Conservation (phyloP, 2,888 invertebrate species). For the Drosophila yooni region DNA sequence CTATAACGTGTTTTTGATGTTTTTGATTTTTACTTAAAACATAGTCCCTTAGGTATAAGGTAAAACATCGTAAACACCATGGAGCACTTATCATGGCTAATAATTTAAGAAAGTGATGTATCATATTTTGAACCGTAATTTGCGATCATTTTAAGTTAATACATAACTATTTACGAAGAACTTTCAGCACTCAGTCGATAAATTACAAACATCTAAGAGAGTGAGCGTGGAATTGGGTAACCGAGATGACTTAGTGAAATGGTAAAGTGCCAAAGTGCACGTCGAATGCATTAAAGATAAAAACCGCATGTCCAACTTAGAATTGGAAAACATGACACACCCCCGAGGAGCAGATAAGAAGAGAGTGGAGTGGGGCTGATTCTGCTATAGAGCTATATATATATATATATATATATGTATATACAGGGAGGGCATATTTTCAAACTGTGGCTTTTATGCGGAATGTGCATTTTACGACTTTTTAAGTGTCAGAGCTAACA, state of each 20-base stretch:
- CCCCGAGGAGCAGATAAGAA: conserved; percentile 10
- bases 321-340: conserved; percentile 62
- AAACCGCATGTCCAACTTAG: conserved; percentile 53
- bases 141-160: neutral
- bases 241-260: conserved; percentile 12
- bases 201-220: neutral
- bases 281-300: conserved; percentile 64
- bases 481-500: conserved; percentile 75
- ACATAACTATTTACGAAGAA: neutral
- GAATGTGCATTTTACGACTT: conserved; percentile 78
- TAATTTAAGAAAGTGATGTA: neutral
- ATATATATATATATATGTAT: conserved; percentile 21
- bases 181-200: neutral
- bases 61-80: neutral
- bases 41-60: neutral
- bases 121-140: neutral
- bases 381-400: conserved; percentile 16
- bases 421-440: conserved; percentile 64
- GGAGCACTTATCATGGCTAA: neutral
- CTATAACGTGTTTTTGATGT: neutral
- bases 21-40: neutral
- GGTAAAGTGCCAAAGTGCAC: conserved; percentile 42
- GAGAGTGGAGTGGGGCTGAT: neutral
- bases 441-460: conserved; percentile 69
- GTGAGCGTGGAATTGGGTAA: neutral